Evolutionary conservation across 1,140 invertebrate species (phyloP), one percentile per base, ranked within the genome.

Genomic region (Drosophila elegans): DNA sequence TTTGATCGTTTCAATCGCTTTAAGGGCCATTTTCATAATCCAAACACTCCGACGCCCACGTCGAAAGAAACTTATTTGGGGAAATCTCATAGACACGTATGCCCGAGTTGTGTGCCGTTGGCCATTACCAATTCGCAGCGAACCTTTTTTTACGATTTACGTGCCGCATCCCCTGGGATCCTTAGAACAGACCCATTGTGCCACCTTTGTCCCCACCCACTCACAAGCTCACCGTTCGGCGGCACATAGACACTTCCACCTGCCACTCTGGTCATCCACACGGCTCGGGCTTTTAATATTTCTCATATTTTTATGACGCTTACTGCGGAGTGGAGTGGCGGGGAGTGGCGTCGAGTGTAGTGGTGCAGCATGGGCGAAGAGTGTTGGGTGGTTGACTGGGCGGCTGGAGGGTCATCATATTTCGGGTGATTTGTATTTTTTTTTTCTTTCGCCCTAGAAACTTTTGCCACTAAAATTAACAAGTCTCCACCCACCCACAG

Each of bases 111-210:
- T 67, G 73, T 54, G 72, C 73, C 73, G 39, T 74, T 67, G 72
- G 72, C 73, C 73, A 75, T 67, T 75, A 71, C 67, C 64, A 71
- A 69, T 77, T 63, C 63, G 79, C 36, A 51, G 79, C 57, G 56
- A 77, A 86, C 83, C 82, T 86, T 86, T 88, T 85, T 86, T 86
- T 86, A 88, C 82, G 82, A 86, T 88, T 79, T 86, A 86, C 82
- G 82, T 86, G 82, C 83, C 83, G 59, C 80, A 79, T 88, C 82
- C 82, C 83, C 39, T 42, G 82, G 83, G 83, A 82, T 52, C 34
- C 27, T 10, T 6, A 9, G 48, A 46, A 11, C 57, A 49, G 34
- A 16, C 16, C 60, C 78, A 81, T 73, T 66, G 59, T 66, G 44
- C 44, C 59, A 27, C 2, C 5, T 32, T 32, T 32, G 29, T 25